phyloP scores from a whole-genome alignment of 2,797 vertebrate genomes.

The Poecilia velifera region DNA sequence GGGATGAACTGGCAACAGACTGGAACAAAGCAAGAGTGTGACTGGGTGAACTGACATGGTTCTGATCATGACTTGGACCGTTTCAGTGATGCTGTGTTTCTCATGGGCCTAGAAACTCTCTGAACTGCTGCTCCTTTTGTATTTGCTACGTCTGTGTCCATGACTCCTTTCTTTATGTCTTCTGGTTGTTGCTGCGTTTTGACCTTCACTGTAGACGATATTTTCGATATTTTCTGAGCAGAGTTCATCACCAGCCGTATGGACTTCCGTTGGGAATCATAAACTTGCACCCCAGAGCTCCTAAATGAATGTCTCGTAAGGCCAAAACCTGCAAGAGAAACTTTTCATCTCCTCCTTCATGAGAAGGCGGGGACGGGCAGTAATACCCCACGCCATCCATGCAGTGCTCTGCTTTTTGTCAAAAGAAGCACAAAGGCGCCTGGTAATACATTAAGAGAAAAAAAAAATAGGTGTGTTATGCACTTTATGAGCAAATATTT shows the following conservation, averaged over 20 bases:
- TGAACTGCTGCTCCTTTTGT: not conserved
- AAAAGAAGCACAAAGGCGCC: slow-evolving; percentile 50
- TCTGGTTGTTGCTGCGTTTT: not conserved
- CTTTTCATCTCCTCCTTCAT: slow-evolving; percentile 39
- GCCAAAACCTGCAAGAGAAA: slow-evolving; percentile 16
- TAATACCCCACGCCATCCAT: slow-evolving; percentile 51
- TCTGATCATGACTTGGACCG: not conserved
- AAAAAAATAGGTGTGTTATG: slow-evolving; percentile 63
- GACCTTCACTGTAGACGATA: not conserved
- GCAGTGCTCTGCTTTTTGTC: slow-evolving; percentile 60
- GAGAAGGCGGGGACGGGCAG: slow-evolving; percentile 7
- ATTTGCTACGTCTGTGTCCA: slow-evolving; percentile 9
- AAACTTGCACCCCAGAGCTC: slow-evolving; percentile 11
- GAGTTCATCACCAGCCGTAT: slow-evolving; percentile 11
- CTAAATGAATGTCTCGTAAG: slow-evolving; percentile 17
- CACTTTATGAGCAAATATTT: slow-evolving; percentile 69
- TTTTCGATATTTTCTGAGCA: slow-evolving; percentile 5
- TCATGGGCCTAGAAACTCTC: not conserved
- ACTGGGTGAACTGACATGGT: not conserved
- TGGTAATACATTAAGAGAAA: slow-evolving; percentile 65
- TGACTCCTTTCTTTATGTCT: slow-evolving; percentile 1
- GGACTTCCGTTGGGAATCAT: slow-evolving; percentile 7
- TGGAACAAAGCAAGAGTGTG: not conserved
- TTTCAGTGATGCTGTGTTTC: not conserved
- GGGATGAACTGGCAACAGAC: not conserved